Conservation (phyloP, 2,797 vertebrate genomes). For the Anas bahamensis region DNA sequence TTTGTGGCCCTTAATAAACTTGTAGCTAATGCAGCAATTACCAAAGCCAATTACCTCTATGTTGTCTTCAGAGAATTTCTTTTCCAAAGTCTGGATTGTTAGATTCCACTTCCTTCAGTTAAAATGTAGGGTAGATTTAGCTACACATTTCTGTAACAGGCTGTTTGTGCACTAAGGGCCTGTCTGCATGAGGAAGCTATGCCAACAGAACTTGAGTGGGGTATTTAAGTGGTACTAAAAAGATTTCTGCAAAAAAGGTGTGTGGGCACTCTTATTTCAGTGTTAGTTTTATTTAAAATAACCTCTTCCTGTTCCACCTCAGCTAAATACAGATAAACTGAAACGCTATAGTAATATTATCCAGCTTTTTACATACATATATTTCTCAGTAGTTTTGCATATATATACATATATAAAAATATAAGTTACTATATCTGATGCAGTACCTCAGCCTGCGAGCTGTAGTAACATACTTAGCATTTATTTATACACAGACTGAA, state of each 20-base stretch:
- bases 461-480: not conserved
- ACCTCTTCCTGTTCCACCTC: not conserved
- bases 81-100: not conserved
- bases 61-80: constrained; percentile 38
- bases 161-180: not conserved
- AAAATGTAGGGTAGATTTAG: not conserved
- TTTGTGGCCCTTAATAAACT: constrained; percentile 53
- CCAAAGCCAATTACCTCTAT: constrained; percentile 44
- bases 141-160: not conserved
- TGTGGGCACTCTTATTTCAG: not conserved
- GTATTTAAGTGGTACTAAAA: not conserved
- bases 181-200: not conserved
- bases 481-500: constrained; percentile 1
- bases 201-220: not conserved
- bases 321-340: not conserved
- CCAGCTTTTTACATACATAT: not conserved
- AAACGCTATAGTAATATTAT: not conserved
- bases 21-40: constrained; percentile 63
- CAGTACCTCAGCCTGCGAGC: not conserved
- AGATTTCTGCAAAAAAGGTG: not conserved
- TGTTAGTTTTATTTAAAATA: not conserved
- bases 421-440: not conserved
- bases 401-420: not conserved
- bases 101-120: not conserved
- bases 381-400: not conserved